Base-by-base conservation (phyloP, 2,113 vertebrate species). In the Hipposideros armiger region DNA sequence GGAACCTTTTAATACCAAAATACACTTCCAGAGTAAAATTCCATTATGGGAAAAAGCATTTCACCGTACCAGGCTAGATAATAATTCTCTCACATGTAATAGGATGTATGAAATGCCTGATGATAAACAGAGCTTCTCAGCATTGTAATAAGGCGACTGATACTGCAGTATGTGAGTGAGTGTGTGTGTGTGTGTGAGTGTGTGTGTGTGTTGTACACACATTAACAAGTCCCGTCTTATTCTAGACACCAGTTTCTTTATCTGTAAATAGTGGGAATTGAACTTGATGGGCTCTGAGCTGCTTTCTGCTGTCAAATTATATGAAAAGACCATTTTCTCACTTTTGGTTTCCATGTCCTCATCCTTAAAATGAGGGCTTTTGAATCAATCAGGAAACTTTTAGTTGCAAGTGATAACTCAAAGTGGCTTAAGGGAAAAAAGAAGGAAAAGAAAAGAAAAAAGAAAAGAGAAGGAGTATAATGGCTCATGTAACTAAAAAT, bases 1-100 rank as follows among this genome's bases (percentile, higher is more conserved):
- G 98, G 98, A 98, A 98, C 98, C 97, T 98, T 98, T 98, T 98
- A 98, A 98, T 98, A 98, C 98, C 94, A 98, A 98, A 98, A 98
- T 98, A 98, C 98, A 98, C 98, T 98, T 98, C 95, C 97, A 98
- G 97, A 98, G 97, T 98, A 98, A 99, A 98, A 98, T 98, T 98
- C 98, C 98, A 98, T 98, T 99, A 98, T 97, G 97, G 97, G 98
- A 89, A 98, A 98, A 98, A 98, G 97, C 98, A 93, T 96, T 98
- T 98, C 98, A 95, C 94, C 94, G 98, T 97, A 98, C 94, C 81
- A 89, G 98, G 97, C 98, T 96, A 98, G 98, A 98, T 99, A 98
- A 98, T 98, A 97, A 97, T 97, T 97, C 96, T 97, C 98, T 98
- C 98, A 97, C 95, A 90, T 97, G 98, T 97, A 98, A 98, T 98